phyloP scores from a whole-genome alignment of 2,113 vertebrate species.

The Camelus dromedarius region DNA sequence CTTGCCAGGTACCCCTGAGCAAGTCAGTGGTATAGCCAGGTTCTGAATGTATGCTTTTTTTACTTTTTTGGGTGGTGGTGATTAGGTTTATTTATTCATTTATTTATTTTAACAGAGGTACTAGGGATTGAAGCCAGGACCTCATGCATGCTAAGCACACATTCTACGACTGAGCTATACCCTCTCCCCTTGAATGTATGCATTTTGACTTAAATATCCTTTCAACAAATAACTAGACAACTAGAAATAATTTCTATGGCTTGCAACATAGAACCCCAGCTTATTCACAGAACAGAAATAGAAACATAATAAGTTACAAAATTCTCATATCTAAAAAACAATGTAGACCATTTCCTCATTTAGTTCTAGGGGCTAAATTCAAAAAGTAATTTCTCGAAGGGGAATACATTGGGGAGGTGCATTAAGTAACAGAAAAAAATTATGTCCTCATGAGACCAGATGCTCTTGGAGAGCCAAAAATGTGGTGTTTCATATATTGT shows the following conservation, averaged over 20 bases:
- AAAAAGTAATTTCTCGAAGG: conserved; percentile 23
- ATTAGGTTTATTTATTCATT: too few species aligned
- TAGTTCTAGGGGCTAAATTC: background rate
- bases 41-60: background rate
- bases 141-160: too few species aligned
- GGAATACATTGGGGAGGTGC: background rate
- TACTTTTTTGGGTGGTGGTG: too few species aligned
- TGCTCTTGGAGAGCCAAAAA: background rate
- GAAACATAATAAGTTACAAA: background rate
- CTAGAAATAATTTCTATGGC: background rate
- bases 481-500: background rate
- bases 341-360: conserved; percentile 33
- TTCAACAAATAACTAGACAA: conserved; percentile 19
- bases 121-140: too few species aligned
- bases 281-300: conserved; percentile 53
- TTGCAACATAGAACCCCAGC: conserved; percentile 5
- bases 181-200: too few species aligned
- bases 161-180: too few species aligned
- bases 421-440: background rate
- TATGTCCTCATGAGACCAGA: background rate
- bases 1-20: background rate
- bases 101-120: too few species aligned
- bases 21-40: background rate
- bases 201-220: conserved; percentile 39
- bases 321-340: conserved; percentile 45